Evolutionary conservation across 2,113 vertebrate species (phyloP).

Genomic region (Anhinga rufa): DNA sequence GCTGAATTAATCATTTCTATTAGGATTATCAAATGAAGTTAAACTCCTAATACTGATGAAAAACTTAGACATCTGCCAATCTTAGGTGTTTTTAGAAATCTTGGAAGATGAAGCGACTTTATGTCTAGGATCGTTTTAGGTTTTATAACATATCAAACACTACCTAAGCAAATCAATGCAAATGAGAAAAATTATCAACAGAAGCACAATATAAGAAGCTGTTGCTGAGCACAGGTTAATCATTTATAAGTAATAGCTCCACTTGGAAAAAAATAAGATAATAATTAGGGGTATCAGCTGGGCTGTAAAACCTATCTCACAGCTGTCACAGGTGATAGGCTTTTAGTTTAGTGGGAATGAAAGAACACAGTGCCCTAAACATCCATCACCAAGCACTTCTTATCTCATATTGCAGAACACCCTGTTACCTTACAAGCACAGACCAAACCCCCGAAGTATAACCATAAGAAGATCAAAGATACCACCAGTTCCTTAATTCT

Average conservation of each 20-base stretch:
- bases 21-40: not conserved
- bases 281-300: not conserved
- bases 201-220: not conserved
- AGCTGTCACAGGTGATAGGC: not conserved
- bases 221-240: not conserved
- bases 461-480: not conserved
- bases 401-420: not conserved
- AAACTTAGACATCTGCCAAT: not conserved
- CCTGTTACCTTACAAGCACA: not conserved
- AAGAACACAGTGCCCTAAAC: not conserved
- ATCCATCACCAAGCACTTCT: not conserved
- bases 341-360: not conserved
- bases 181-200: not conserved
- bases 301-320: not conserved
- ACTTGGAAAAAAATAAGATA: not conserved
- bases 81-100: not conserved
- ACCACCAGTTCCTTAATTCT: not conserved
- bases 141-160: not conserved
- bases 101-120: not conserved
- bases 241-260: not conserved
- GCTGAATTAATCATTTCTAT: not conserved
- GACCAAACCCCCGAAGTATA: not conserved
- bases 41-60: not conserved
- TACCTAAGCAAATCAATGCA: not conserved
- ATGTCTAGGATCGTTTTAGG: not conserved